Base-by-base conservation (phyloP, 2,797 vertebrate species). In the Sebastes baramenuke region DNA sequence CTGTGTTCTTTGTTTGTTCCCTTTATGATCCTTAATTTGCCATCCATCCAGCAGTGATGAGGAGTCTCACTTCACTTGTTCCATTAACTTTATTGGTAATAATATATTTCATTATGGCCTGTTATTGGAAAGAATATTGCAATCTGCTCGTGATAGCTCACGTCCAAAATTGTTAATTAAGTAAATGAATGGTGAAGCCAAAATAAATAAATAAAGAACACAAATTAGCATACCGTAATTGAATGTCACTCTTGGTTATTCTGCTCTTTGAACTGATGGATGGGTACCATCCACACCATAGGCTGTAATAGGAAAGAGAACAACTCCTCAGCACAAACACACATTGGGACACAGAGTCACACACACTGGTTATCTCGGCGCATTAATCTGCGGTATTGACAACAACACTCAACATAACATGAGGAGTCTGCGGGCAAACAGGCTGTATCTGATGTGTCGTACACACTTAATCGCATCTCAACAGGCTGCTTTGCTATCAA, bases 201-300 rank as follows among this genome's bases (percentile, higher is more conserved):
- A 87, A 82, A 92, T 93, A 94, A 91, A 94, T 90, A 91, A 92
- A 93, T 81, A 93, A 93, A 90, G 67, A 89, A 90, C 75, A 80
- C 77, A 85, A 87, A 96, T 95, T 95, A 94, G 90, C 95, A 95
- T 95, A 94, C 22, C 69, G 68, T 94, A 95, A 95, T 95, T 93
- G 90, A 95, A 95, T 95, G 95, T 92, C 94, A 96, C 90, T 92
- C 90, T 91, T 87, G 86, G 89, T 93, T 91, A 93, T 94, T 93
- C 84, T 89, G 86, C 94, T 92, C 89, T 93, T 91, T 92, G 88
- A 90, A 92, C 88, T 93, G 91, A 94, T 82, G 83, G 88, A 91
- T 93, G 87, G 81, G 80, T 62, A 77, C 36, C 80, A 81, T 85
- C 85, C 81, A 86, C 81, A 65, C 70, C 84, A 68, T 27, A n/a